A percentile compares a stretch with the other conserved stretches of the same genome.
Conservation (phyloP, 2,797 vertebrate species). For the Nyctibius grandis region DNA sequence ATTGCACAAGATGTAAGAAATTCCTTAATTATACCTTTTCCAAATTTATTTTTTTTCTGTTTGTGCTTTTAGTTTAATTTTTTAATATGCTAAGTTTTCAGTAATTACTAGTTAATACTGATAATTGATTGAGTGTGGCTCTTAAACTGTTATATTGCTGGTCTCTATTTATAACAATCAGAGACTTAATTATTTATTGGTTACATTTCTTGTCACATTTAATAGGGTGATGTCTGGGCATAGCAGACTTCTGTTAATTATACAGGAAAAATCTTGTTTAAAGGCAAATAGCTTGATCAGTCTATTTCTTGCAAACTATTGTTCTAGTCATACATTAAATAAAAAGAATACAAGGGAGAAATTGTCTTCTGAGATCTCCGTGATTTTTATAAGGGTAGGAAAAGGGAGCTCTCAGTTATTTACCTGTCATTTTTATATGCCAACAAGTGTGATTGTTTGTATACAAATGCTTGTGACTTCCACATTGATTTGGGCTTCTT, state of each 20-base stretch:
- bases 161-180: slow-evolving; percentile 34
- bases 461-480: background rate
- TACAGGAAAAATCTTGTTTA: background rate
- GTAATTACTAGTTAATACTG: slow-evolving; percentile 1
- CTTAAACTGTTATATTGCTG: slow-evolving; percentile 9
- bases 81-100: background rate
- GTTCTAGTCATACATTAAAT: background rate
- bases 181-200: slow-evolving; percentile 21
- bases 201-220: slow-evolving; percentile 25
- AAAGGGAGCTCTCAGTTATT: background rate
- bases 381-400: background rate
- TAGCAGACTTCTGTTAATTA: background rate
- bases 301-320: background rate
- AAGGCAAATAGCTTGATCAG: background rate
- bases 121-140: background rate
- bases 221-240: background rate
- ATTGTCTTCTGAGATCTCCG: background rate
- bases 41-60: background rate
- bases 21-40: background rate
- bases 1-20: background rate
- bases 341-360: background rate
- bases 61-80: background rate
- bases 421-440: slow-evolving; percentile 19
- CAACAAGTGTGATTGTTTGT: background rate
- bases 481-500: background rate